Evolutionary conservation across 2,113 vertebrate genomes (phyloP), one percentile per base, ranked within the genome.

Genomic region (Uropsilus gracilis): DNA sequence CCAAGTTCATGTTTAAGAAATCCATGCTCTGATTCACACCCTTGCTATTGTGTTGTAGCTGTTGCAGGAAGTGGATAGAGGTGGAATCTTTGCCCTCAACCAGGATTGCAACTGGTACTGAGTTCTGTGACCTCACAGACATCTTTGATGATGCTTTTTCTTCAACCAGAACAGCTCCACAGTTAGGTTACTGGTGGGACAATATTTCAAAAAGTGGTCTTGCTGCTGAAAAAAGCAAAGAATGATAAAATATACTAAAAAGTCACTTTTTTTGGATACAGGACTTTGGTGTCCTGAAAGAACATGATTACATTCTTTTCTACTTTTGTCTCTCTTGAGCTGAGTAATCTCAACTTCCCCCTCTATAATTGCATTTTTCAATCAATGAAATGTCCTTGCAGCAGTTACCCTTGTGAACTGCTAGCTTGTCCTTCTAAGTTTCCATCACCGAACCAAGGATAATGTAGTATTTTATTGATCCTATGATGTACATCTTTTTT

Each of bases 381-480:
- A 68, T 93, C 53, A 50, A 8, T 55, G 53, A 46, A 42, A 5
- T 76, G 20, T 50, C 78, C 46, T 76, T 26, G 28, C 50, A 81
- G 71, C 28, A 17, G 14, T 71, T 76, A 69, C 11, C n/a, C 48
- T 77, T 55, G 11, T 82, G 71, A 94, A 81, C 85, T 64, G 3
- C 69, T 84, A 34, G 22, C 64, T 73, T 77, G 30, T 68, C 59
- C 72, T 88, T 88, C 17, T 72, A 89, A 80, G 18, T 85, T 72
- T 53, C 80, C 46, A 32, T 81, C 76, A 87, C 34, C 0, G 2
- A 84, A 16, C 46, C 57, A 88, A 46, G 53, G 5, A 24, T 37
- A 59, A 90, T 76, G 61, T 6, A 66, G 30, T n/a, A 39, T 88
- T 80, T 95, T 81, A 76, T 92, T 81, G 76, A 86, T 77, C 77